A percentile compares a stretch with the other conserved stretches of the same genome.
phyloP scores from a whole-genome alignment of 1,140 invertebrate genomes.

The Drosophila saltans region DNA sequence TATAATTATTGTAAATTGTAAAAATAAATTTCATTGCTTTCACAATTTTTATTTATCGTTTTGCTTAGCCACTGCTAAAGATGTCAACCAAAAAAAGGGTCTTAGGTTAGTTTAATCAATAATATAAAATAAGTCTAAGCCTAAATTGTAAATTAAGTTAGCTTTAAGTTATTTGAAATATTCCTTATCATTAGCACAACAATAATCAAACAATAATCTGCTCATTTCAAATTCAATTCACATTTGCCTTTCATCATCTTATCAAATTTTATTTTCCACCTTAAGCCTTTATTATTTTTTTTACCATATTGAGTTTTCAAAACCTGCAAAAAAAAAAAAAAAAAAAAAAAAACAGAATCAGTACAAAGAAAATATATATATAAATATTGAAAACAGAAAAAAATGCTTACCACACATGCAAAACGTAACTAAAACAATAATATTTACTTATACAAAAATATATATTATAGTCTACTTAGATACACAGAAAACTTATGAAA shows the following conservation, averaged over 20 bases:
- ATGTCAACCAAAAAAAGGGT: background rate
- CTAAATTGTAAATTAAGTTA: slow-evolving; percentile 26
- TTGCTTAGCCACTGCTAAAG: slow-evolving; percentile 7
- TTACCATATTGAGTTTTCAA: slow-evolving; percentile 22
- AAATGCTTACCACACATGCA: slow-evolving; percentile 58
- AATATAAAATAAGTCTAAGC: background rate
- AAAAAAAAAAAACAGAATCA: slow-evolving; percentile 2
- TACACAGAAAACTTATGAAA: background rate
- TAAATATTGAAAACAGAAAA: slow-evolving; percentile 8
- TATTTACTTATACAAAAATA: background rate
- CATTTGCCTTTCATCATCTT: slow-evolving; percentile 15
- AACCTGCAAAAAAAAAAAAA: background rate
- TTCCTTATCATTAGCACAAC: background rate
- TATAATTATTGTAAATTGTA: background rate
- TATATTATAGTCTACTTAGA: slow-evolving; percentile 26
- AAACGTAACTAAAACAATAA: slow-evolving; percentile 13
- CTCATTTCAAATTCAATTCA: slow-evolving; percentile 31
- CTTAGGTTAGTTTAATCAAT: background rate
- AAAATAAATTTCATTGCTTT: background rate
- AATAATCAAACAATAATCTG: background rate
- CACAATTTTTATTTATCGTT: background rate
- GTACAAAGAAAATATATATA: background rate
- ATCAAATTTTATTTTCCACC: background rate
- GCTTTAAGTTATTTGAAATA: slow-evolving; percentile 16
- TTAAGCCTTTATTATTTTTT: slow-evolving; percentile 22